Conservation (phyloP, 2,797 vertebrate genomes). For the Anniella stebbinsi region DNA sequence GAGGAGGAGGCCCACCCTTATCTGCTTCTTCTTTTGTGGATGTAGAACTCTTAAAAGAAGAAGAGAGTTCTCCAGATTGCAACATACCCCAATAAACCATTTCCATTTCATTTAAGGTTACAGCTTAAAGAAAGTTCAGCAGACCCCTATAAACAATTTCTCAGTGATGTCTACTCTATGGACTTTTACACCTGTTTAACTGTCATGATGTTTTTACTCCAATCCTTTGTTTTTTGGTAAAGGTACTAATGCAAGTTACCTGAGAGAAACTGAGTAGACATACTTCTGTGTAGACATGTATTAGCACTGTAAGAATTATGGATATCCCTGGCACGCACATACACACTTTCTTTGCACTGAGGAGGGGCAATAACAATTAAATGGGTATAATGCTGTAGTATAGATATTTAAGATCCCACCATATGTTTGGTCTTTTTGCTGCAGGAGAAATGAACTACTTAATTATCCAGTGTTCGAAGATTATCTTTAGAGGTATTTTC, state of each 20-base stretch:
- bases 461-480: background rate
- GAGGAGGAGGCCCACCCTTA: background rate
- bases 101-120: too few relatives aligned
- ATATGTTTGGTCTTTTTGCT: background rate
- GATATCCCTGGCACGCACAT: background rate
- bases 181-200: background rate
- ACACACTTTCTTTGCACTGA: background rate
- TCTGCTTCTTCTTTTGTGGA: background rate
- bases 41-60: background rate
- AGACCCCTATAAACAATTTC: too few relatives aligned
- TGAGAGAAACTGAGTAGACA: background rate
- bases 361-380: background rate
- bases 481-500: background rate
- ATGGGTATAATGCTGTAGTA: background rate
- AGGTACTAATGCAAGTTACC: too few relatives aligned
- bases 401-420: background rate
- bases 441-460: background rate
- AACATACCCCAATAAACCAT: too few relatives aligned
- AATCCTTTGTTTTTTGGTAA: background rate
- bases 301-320: background rate
- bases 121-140: too few relatives aligned
- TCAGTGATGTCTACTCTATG: too few relatives aligned
- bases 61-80: background rate
- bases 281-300: background rate
- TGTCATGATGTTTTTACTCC: background rate